Evolutionary conservation across 2,797 vertebrate genomes (phyloP).

Genomic region (Neosalanx taihuensis): DNA sequence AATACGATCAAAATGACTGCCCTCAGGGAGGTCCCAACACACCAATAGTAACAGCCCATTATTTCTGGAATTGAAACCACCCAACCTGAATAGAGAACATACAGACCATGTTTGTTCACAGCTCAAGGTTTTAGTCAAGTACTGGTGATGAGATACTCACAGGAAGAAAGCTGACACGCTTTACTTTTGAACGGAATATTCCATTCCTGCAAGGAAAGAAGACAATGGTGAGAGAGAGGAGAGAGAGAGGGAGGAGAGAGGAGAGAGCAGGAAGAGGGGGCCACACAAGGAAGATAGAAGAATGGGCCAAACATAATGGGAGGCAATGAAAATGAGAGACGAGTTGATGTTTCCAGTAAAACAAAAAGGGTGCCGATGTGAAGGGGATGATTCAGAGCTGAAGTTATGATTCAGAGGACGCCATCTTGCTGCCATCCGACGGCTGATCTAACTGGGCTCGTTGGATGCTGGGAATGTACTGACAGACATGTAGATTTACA

Average conservation of each 20-base stretch:
- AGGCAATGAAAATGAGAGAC: constrained; percentile 40
- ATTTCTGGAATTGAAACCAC: constrained; percentile 8
- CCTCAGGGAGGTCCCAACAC: constrained; percentile 43
- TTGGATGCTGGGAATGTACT: background rate
- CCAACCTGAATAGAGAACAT: background rate
- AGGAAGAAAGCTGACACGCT: constrained; percentile 75
- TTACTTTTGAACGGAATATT: constrained; percentile 79
- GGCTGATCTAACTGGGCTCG: constrained; percentile 27
- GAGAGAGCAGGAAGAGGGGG: background rate
- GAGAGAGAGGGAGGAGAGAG: constrained; percentile 2
- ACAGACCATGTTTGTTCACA: background rate
- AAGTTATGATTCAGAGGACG: constrained; percentile 43
- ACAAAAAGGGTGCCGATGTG: constrained; percentile 23
- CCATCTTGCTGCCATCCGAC: constrained; percentile 10
- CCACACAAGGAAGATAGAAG: background rate
- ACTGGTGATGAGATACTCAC: constrained; percentile 74
- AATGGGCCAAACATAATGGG: constrained; percentile 24
- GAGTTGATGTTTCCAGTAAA: constrained; percentile 25
- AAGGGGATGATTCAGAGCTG: constrained; percentile 42
- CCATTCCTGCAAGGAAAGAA: constrained; percentile 64
- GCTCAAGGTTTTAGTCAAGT: constrained; percentile 30
- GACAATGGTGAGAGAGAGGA: background rate
- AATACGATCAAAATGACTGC: constrained; percentile 22
- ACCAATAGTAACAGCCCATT: constrained; percentile 45
- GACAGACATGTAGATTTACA: background rate